A percentile compares a stretch with the other conserved stretches of the same genome.
Evolutionary conservation across 2,797 vertebrate species (phyloP).

Genomic region (Sphenopsis melanotis): DNA sequence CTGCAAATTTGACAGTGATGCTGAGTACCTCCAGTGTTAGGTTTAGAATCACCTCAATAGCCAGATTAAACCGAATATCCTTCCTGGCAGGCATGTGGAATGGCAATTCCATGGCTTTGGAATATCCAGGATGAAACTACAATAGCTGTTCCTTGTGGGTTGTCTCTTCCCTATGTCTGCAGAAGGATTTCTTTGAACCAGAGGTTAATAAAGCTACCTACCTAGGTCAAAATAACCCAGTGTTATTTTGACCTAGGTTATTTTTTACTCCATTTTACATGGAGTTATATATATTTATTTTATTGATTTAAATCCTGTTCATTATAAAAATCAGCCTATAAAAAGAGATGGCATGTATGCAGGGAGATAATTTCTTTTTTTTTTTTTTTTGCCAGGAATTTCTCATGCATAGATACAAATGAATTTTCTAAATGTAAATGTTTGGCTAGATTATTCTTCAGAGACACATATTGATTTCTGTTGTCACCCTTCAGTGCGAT

Average conservation of each 20-base stretch:
- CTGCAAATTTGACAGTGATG: not conserved
- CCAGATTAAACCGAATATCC: constrained; percentile 19
- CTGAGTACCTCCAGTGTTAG: not conserved
- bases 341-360: not conserved
- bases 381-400: not conserved
- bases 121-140: not conserved
- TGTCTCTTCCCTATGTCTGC: not conserved
- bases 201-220: not conserved
- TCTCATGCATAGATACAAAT: constrained; percentile 49
- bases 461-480: constrained; percentile 53
- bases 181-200: not conserved
- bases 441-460: constrained; percentile 57
- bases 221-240: not conserved
- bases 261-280: no score
- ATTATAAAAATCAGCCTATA: not conserved
- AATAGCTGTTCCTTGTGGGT: not conserved
- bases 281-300: not conserved
- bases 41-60: not conserved
- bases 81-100: constrained; percentile 40
- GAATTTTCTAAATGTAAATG: constrained; percentile 56
- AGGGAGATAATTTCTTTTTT: not conserved
- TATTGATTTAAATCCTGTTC: not conserved
- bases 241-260: no score
- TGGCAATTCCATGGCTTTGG: constrained; percentile 47
- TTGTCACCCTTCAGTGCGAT: constrained; percentile 59